A percentile compares a stretch with the other conserved stretches of the same genome.
Conservation (phyloP, 2,888 invertebrate species). For the Amiota communis region DNA sequence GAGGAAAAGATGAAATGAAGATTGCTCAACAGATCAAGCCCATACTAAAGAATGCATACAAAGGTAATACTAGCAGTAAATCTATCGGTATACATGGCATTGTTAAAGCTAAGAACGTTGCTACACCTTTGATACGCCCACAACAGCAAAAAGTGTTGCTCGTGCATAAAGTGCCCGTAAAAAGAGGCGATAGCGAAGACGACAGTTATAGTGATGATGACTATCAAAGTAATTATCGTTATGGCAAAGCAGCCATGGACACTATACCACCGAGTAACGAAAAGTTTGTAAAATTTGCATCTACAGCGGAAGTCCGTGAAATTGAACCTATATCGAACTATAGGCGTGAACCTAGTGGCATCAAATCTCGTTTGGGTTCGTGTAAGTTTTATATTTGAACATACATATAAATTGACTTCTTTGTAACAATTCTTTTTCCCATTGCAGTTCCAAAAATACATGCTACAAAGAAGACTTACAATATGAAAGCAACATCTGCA, state of each 20-base stretch:
- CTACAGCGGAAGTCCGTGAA: slow-evolving; percentile 73
- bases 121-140: slow-evolving; percentile 44
- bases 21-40: slow-evolving; percentile 64
- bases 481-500: slow-evolving; percentile 62
- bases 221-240: slow-evolving; percentile 25
- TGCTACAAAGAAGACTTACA: slow-evolving; percentile 65
- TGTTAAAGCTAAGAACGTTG: slow-evolving; percentile 58
- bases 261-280: slow-evolving; percentile 50
- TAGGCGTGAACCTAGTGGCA: slow-evolving; percentile 42
- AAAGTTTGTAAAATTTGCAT: slow-evolving; percentile 72
- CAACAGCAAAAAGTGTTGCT: slow-evolving; percentile 70
- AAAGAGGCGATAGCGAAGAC: slow-evolving; percentile 60
- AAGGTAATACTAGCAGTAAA: slow-evolving; percentile 36
- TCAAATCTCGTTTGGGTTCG: slow-evolving; percentile 65
- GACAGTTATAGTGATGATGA: slow-evolving; percentile 55
- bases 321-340: slow-evolving; percentile 58
- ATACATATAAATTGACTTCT: background rate
- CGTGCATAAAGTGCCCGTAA: slow-evolving; percentile 71
- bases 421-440: slow-evolving; percentile 1
- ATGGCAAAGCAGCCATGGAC: slow-evolving; percentile 39
- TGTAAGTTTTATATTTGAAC: slow-evolving; percentile 35
- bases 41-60: slow-evolving; percentile 63
- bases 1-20: slow-evolving; percentile 58
- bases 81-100: slow-evolving; percentile 38
- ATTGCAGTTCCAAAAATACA: slow-evolving; percentile 64